Conservation (phyloP, 1,140 invertebrate genomes). For the Drosophila arawakana region DNA sequence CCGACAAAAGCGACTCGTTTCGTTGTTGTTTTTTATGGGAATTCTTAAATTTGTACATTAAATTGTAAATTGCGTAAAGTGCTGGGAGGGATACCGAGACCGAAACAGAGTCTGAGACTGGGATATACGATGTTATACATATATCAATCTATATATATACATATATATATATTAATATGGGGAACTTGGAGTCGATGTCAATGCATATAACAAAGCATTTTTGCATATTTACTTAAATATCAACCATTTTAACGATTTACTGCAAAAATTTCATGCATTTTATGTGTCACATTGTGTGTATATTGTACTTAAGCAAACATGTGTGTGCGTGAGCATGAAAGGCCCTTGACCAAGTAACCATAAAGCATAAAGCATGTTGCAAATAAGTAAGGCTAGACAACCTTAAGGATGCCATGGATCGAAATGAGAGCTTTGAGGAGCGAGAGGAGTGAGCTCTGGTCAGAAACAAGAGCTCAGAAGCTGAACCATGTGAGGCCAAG, state of each 20-base stretch:
- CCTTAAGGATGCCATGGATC: conserved; percentile 54
- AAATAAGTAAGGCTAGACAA: conserved; percentile 81
- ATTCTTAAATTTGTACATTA: conserved; percentile 75
- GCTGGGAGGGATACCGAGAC: background rate
- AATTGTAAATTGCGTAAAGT: conserved; percentile 59
- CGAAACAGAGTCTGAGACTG: background rate
- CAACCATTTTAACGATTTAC: conserved; percentile 81
- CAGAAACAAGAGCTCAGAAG: conserved; percentile 26
- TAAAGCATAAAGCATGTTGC: conserved; percentile 82
- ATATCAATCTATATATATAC: background rate
- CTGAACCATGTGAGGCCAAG: conserved; percentile 31
- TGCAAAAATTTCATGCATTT: conserved; percentile 79
- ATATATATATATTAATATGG: background rate
- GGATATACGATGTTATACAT: background rate
- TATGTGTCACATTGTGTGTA: conserved; percentile 45
- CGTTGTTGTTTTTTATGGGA: conserved; percentile 55
- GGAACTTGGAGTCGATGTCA: conserved; percentile 37
- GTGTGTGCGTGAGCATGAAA: conserved; percentile 56
- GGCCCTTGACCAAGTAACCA: conserved; percentile 82
- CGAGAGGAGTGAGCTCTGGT: conserved; percentile 8
- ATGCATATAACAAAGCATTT: conserved; percentile 67
- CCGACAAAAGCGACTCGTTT: conserved; percentile 28
- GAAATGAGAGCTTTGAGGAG: conserved; percentile 7
- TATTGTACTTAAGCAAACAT: conserved; percentile 47
- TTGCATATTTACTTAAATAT: conserved; percentile 81